Base-by-base conservation (phyloP, 37 sponge, comb jelly and placozoan species). In the Axinella damicornis region DNA sequence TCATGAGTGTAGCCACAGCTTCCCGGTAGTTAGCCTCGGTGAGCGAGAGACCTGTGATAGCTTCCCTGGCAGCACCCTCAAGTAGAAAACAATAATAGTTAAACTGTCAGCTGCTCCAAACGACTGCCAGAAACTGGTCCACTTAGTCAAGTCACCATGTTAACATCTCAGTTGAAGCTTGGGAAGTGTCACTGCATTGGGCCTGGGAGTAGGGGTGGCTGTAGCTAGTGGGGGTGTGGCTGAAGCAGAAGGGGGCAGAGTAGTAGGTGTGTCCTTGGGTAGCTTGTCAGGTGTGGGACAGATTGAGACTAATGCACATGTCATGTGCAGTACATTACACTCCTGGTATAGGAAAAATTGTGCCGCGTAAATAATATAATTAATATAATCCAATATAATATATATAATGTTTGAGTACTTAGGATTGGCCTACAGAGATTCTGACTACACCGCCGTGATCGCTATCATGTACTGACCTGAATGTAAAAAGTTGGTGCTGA, bases 101-200 rank as follows among this genome's bases (percentile, higher is more conserved):
- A 58, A 81, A 81, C 71, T 81, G 24, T 69, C 71, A 27, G 71
- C 70, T 32, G 71, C 55, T 32, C 69, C 71, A 56, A 81, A 81
- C 52, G 82, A 81, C 54, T 81, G 58, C 82, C 70, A 81, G 31
- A 69, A 70, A 13, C 58, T 32, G 6, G 80, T 81, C 82, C 71
- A 81, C 21, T 81, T 81, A 20, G 58, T 81, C 71, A 81, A 32
- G 35, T 81, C 60, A 34, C 82, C 82, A 55, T 40, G 69, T n/a
- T 69, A 70, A 38, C 24, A 58, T 56, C 46, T 46, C 74, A 61
- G 27, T 38, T 79, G 80, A 41, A 79, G 67, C 38, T 79, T 79
- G 65, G 80, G 80, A n/a, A 79, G 80, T n/a, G 31, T 79, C 68
- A 79, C 68, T 25, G n/a, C n/a, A n/a, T n/a, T n/a, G n/a, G n/a